Evolutionary conservation across 2,888 invertebrate genomes (phyloP).

Genomic region (Paralinhomoeus sp.): DNA sequence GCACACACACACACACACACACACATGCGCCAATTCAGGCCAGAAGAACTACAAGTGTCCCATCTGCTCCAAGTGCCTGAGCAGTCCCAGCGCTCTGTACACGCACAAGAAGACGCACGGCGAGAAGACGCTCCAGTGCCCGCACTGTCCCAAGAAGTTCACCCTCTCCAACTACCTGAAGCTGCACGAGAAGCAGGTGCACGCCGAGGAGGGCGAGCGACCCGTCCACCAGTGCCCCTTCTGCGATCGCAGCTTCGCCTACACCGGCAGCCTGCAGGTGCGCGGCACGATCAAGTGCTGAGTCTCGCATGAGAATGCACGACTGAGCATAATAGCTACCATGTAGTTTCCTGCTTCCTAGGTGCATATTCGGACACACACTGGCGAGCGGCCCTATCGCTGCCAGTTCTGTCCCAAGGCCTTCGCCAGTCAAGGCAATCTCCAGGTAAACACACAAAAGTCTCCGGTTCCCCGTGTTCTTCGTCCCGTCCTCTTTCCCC

Average conservation of each 20-base stretch:
- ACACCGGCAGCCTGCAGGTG: constrained; percentile 23
- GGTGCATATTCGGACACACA: constrained; percentile 23
- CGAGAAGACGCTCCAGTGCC: constrained; percentile 20
- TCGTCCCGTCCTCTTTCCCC: too few relatives aligned
- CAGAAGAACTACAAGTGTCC: constrained; percentile 24
- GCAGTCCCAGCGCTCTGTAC: constrained; percentile 24
- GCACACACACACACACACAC: too few relatives aligned
- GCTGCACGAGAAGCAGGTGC: constrained; percentile 23
- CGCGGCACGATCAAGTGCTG: too few relatives aligned
- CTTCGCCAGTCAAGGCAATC: constrained; percentile 24
- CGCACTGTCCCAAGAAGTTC: constrained; percentile 21
- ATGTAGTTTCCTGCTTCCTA: constrained; percentile 7
- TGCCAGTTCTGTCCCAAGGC: constrained; percentile 21
- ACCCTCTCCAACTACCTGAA: constrained; percentile 24
- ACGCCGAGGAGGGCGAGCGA: constrained; percentile 19
- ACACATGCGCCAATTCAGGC: too few relatives aligned
- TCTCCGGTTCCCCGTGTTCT: background rate
- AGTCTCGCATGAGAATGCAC: too few relatives aligned
- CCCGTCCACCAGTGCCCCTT: constrained; percentile 13
- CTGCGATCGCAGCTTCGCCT: constrained; percentile 22
- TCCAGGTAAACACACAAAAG: constrained; percentile 9
- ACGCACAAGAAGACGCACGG: constrained; percentile 26
- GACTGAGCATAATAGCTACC: too few relatives aligned
- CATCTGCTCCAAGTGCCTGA: constrained; percentile 20
- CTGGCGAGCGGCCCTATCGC: constrained; percentile 20